These are phyloP conservation scores for Cephalopachus bancanus DNA, from an alignment of 2,797 vertebrate genomes.

Conservation along the genomic window DNA sequence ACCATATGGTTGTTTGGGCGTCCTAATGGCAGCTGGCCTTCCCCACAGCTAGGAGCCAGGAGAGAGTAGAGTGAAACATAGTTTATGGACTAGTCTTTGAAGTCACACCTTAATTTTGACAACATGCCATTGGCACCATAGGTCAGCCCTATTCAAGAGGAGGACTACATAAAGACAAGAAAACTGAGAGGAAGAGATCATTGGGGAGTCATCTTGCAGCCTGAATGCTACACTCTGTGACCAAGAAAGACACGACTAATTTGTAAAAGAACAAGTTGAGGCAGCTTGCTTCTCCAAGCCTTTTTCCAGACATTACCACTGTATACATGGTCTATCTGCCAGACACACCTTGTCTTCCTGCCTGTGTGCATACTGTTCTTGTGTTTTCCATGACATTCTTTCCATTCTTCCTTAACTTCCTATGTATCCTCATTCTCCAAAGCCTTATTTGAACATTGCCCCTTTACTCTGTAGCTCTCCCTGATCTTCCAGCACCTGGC, in stretches of 20 bases:
- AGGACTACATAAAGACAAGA: not conserved
- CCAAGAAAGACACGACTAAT: not conserved
- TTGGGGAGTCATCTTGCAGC: not conserved
- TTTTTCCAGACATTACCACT: not conserved
- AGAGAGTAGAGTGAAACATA: not conserved
- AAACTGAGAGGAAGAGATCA: not conserved
- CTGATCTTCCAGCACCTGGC: too few relatives aligned
- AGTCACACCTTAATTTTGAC: slow-evolving; percentile 2
- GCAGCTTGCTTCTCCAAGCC: not conserved
- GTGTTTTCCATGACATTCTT: not conserved
- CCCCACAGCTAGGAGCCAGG: not conserved
- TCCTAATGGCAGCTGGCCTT: not conserved
- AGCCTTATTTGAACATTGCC: not conserved
- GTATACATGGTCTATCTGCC: not conserved
- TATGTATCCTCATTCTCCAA: not conserved
- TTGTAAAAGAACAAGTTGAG: not conserved
- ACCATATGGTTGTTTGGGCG: not conserved
- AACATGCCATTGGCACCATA: not conserved
- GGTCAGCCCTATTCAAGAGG: not conserved
- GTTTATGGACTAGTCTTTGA: not conserved
- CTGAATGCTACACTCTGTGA: not conserved
- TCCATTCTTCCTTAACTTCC: not conserved
- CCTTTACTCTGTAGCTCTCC: not conserved
- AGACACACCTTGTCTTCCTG: not conserved
- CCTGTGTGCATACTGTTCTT: not conserved